Evolutionary conservation across 2,797 vertebrate genomes (phyloP), one percentile per base, ranked within the genome.

Genomic region (Malacoctenus gilli): DNA sequence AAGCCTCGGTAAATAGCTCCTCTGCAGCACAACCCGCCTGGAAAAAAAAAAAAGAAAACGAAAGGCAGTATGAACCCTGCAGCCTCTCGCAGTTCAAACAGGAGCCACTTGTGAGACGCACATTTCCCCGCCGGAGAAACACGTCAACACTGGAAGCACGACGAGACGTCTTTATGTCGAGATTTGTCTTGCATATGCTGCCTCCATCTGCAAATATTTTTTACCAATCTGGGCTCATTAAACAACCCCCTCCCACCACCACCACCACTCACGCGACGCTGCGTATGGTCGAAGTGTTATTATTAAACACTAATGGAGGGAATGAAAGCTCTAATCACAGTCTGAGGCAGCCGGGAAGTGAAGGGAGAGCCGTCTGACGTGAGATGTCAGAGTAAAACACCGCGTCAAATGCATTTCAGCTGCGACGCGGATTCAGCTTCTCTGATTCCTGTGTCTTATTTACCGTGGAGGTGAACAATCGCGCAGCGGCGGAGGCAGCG

Each of bases 141-240:
- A 40, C 47, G 37, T 62, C 16, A 56, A 19, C 39, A 48, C 57
- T 18, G 28, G 18, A 30, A 46, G 37, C 68, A 48, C 25, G 55
- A 52, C 60, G 64, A 69, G 37, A 61, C 56, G 67, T 68, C 42
- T 34, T 39, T 7, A 46, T 38, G 57, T 43, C 22, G 28, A 50
- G 61, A 51, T 51, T 40, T 59, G 44, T 59, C 38, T 32, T 52
- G 59, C 72, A 77, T 67, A 67, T 75, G 75, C 50, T 71, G 32
- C 48, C 55, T 56, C 73, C 73, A 75, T 74, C 67, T 72, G 73
- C 4, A 2, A 38, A 53, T n/a, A n/a, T n/a, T 31, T 28, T 47
- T 61, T 41, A 52, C 46, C 23, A 63, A 72, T 47, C 60, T 41
- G 44, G 50, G 25, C 46, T 59, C 38, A 40, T 64, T 62, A 50